A percentile compares a stretch with the other conserved stretches of the same genome.
Evolutionary conservation across 2,888 invertebrate species (phyloP).

Genomic region (Tuta absoluta): DNA sequence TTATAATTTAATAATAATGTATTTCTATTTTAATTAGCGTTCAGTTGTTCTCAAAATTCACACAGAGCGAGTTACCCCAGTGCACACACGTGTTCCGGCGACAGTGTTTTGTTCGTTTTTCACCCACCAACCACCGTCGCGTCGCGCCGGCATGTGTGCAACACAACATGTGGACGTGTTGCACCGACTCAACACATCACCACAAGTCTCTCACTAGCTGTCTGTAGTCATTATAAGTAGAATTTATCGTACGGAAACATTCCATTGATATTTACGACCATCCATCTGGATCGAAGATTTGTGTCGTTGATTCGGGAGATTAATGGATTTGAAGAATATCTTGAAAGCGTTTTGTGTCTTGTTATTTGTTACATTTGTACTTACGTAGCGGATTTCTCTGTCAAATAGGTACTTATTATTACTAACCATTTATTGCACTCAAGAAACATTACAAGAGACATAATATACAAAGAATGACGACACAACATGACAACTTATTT

Average conservation of each 20-base stretch:
- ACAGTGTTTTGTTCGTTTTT: conserved; percentile 55
- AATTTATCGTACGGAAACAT: conserved; percentile 20
- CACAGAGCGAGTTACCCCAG: conserved; percentile 36
- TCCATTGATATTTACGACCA: not conserved
- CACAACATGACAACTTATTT: no score
- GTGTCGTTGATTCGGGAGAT: not conserved
- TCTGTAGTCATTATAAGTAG: not conserved
- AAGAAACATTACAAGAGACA: no score
- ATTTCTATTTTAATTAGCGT: not conserved
- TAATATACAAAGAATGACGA: no score
- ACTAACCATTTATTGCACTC: no score
- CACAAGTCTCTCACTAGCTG: conserved; percentile 12
- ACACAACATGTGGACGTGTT: not conserved
- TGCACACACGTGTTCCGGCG: conserved; percentile 38
- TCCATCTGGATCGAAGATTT: not conserved
- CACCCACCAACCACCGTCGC: conserved; percentile 36
- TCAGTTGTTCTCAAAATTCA: conserved; percentile 42
- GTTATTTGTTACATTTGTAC: not conserved
- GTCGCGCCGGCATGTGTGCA: conserved; percentile 50
- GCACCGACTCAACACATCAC: not conserved
- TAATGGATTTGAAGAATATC: not conserved
- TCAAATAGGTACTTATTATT: no score
- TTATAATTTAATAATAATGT: no score
- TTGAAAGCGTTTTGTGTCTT: not conserved
- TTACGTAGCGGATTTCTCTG: no score